These are phyloP conservation scores for Neodontobutis hainanensis DNA, from an alignment of 2,113 vertebrate genomes.

Conservation along the genomic window DNA sequence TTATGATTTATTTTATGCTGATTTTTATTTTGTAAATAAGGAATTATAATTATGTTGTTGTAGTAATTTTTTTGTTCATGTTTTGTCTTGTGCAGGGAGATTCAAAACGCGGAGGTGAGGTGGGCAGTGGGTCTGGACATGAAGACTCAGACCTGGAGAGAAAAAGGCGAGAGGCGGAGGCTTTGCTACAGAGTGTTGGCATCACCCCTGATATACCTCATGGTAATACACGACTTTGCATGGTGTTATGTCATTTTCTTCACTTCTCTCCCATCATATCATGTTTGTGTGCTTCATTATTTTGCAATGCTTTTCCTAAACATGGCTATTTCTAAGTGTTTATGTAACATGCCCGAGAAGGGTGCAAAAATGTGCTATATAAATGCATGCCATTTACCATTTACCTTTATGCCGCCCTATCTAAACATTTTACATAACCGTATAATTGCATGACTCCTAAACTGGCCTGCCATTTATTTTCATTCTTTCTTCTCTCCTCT, in stretches of 20 bases:
- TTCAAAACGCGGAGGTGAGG: slow-evolving; percentile 62
- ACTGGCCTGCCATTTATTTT: slow-evolving; percentile 73
- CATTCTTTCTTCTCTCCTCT: slow-evolving; percentile 71
- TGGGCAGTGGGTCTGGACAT: slow-evolving; percentile 79
- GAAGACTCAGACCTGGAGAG: slow-evolving; percentile 97
- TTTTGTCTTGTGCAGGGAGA: slow-evolving; percentile 54
- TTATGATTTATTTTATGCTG: too few species aligned
- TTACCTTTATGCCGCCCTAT: slow-evolving; percentile 1
- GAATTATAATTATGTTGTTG: not conserved
- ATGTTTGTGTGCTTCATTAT: slow-evolving; percentile 21
- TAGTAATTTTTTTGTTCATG: not conserved
- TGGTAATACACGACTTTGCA: slow-evolving; percentile 77
- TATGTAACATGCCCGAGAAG: too few species aligned
- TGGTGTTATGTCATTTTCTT: slow-evolving; percentile 16
- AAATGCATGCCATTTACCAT: too few species aligned
- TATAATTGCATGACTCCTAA: slow-evolving; percentile 63
- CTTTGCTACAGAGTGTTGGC: slow-evolving; percentile 95
- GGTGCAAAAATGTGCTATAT: too few species aligned
- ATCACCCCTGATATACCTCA: slow-evolving; percentile 88
- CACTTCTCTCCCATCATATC: slow-evolving; percentile 29
- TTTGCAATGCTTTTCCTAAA: slow-evolving; percentile 38
- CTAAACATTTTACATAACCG: slow-evolving; percentile 45
- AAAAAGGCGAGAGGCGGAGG: slow-evolving; percentile 96
- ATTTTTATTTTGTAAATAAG: too few species aligned
- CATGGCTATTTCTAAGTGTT: slow-evolving; percentile 26